Evolutionary conservation across 2,113 vertebrate genomes (phyloP).

Genomic region (Maccullochella peelii): DNA sequence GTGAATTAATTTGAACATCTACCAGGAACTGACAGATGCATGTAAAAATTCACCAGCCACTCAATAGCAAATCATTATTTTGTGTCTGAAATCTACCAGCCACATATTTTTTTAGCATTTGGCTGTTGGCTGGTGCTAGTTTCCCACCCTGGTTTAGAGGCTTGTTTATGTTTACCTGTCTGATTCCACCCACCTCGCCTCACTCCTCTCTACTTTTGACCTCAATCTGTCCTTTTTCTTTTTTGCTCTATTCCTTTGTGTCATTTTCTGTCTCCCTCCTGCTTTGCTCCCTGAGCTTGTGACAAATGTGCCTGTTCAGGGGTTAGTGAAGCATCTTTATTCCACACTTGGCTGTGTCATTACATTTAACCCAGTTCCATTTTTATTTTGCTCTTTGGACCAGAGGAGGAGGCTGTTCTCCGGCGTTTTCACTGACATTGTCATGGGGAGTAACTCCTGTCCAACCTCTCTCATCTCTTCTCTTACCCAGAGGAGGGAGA

Average conservation of each 20-base stretch:
- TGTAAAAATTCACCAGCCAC: too few species aligned
- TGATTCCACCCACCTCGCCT: slow-evolving; percentile 14
- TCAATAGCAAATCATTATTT: too few species aligned
- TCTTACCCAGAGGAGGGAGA: slow-evolving; percentile 1
- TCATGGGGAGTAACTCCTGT: neutral
- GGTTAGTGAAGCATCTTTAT: slow-evolving; percentile 46
- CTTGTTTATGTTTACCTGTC: slow-evolving; percentile 13
- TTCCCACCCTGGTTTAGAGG: too few species aligned
- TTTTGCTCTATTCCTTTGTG: slow-evolving; percentile 1
- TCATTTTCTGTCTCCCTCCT: slow-evolving; percentile 21
- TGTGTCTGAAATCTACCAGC: too few species aligned
- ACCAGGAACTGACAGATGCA: too few species aligned
- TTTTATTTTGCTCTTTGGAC: slow-evolving; percentile 32
- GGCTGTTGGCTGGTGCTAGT: too few species aligned
- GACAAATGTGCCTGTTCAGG: slow-evolving; percentile 61
- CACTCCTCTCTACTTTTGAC: slow-evolving; percentile 2
- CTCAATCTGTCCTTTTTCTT: slow-evolving; percentile 23
- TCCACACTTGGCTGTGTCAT: slow-evolving; percentile 38
- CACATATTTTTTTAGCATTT: too few species aligned
- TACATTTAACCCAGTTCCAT: slow-evolving; percentile 65
- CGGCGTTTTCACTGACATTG: neutral
- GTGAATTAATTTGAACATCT: too few species aligned
- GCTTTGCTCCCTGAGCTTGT: slow-evolving; percentile 30
- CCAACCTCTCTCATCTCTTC: slow-evolving; percentile 14
- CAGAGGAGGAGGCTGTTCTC: slow-evolving; percentile 7